These are phyloP conservation scores for Lasioglossum baleicum DNA, from an alignment of 1,140 invertebrate genomes.

Conservation along the genomic window DNA sequence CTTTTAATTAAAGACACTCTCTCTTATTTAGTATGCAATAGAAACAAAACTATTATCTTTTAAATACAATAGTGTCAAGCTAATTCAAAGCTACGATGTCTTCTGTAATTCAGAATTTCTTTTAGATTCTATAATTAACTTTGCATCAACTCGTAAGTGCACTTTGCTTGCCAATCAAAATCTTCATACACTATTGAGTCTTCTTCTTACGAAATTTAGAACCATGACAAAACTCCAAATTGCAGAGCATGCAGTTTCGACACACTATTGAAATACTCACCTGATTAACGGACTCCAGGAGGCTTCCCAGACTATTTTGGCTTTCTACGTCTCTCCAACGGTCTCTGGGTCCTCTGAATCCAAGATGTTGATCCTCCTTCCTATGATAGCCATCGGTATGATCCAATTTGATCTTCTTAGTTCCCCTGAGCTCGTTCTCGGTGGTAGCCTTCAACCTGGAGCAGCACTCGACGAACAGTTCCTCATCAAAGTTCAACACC, in stretches of 20 bases:
- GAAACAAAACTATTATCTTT: neutral
- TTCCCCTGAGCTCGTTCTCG: conserved; percentile 75
- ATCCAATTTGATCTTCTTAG: conserved; percentile 78
- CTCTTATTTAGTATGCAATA: neutral
- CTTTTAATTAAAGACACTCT: neutral
- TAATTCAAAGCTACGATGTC: neutral
- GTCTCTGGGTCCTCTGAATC: conserved; percentile 65
- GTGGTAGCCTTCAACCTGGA: conserved; percentile 77
- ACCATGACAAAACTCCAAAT: neutral
- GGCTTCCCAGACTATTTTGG: conserved; percentile 75
- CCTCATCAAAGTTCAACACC: conserved; percentile 77
- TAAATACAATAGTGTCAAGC: neutral
- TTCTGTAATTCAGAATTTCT: neutral
- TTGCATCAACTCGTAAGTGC: no score
- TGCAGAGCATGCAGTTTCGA: conserved; percentile 1
- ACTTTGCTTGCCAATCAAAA: neutral
- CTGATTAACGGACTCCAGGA: conserved; percentile 78
- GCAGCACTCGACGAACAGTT: conserved; percentile 77
- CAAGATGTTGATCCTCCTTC: conserved; percentile 67
- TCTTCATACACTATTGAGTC: neutral
- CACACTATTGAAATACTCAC: conserved; percentile 59
- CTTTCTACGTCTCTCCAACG: conserved; percentile 76
- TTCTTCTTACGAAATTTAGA: neutral
- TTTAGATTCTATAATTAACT: neutral
- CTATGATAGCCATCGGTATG: conserved; percentile 69